Evolutionary conservation across 2,888 invertebrate genomes (phyloP).

Genomic region (Acronicta psi): DNA sequence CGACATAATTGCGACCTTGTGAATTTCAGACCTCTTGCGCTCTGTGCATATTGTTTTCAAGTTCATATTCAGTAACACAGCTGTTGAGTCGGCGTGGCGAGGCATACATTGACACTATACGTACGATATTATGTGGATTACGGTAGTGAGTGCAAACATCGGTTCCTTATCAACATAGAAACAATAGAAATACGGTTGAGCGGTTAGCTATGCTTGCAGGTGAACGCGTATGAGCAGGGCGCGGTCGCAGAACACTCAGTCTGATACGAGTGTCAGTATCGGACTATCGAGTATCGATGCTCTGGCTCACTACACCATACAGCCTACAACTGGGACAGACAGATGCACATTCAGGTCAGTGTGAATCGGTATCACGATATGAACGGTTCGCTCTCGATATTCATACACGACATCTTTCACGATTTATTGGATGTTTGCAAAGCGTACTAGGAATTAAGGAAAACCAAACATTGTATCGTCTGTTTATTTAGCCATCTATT

Average conservation of each 20-base stretch:
- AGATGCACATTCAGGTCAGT: slow-evolving; percentile 57
- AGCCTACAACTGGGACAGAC: slow-evolving; percentile 38
- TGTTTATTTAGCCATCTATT: slow-evolving; percentile 13
- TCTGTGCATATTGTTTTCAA: slow-evolving; percentile 26
- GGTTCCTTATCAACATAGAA: slow-evolving; percentile 21
- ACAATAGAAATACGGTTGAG: slow-evolving; percentile 12
- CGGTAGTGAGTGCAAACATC: slow-evolving; percentile 23
- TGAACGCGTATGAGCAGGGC: slow-evolving; percentile 12
- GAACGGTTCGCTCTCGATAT: slow-evolving; percentile 37
- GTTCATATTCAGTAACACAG: slow-evolving; percentile 38
- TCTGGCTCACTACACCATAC: slow-evolving; percentile 24
- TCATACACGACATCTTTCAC: slow-evolving; percentile 23
- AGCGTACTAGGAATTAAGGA: slow-evolving; percentile 20
- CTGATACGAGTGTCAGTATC: not conserved
- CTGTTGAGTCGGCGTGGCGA: slow-evolving; percentile 23
- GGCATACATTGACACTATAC: slow-evolving; percentile 32
- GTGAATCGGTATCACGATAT: slow-evolving; percentile 40
- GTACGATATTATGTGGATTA: slow-evolving; percentile 28
- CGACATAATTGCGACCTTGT: slow-evolving; percentile 27
- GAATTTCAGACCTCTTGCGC: slow-evolving; percentile 4
- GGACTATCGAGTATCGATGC: slow-evolving; percentile 18
- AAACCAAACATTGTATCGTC: slow-evolving; percentile 20
- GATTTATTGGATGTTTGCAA: slow-evolving; percentile 34
- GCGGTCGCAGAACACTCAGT: slow-evolving; percentile 19
- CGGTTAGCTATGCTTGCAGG: slow-evolving; percentile 22